Conservation (phyloP, 2,888 invertebrate species). For the Invenusta paracnida region DNA sequence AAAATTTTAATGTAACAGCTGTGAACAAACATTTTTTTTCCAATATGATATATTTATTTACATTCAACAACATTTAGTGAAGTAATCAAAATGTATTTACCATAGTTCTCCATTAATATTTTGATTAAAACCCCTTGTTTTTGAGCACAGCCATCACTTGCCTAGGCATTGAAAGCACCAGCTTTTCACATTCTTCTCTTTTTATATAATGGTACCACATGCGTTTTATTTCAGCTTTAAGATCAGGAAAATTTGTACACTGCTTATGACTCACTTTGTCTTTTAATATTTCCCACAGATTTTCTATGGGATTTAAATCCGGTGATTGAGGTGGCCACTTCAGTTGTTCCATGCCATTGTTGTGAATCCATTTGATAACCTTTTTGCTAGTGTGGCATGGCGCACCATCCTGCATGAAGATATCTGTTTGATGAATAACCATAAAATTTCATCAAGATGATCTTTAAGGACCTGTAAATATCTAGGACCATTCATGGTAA, state of each 20-base stretch:
- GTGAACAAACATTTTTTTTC: too few relatives aligned
- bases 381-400: not conserved
- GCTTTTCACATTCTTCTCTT: not conserved
- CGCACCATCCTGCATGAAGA: not conserved
- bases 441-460: not conserved
- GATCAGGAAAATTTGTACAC: not conserved
- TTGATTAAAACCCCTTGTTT: not conserved
- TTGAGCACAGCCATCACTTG: not conserved
- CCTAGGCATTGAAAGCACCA: not conserved
- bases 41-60: too few relatives aligned
- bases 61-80: too few relatives aligned
- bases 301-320: not conserved
- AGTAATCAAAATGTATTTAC: too few relatives aligned
- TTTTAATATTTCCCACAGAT: not conserved
- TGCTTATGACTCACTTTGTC: not conserved
- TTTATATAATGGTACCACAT: not conserved
- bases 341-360: not conserved
- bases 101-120: too few relatives aligned
- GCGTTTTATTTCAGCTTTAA: not conserved
- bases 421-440: not conserved
- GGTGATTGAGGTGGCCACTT: not conserved
- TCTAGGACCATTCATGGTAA: not conserved
- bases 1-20: too few relatives aligned
- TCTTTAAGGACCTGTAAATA: not conserved
- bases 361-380: not conserved